Percentiles rank a stretch among this genome's conserved stretches.
Conservation (phyloP, 1,140 invertebrate genomes). For the Chionoecetes opilio region DNA sequence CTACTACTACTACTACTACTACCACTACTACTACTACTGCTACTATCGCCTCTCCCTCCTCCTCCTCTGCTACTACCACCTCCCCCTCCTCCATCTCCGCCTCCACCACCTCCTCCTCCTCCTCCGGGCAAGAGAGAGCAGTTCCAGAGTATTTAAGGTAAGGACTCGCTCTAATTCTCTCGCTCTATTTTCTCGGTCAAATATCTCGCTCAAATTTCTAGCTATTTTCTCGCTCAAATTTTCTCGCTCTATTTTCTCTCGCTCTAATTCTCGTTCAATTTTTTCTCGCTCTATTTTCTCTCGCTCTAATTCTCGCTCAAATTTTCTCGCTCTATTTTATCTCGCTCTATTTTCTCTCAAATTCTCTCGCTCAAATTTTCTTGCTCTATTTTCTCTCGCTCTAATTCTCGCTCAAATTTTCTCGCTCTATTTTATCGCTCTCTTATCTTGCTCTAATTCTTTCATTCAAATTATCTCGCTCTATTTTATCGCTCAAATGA, state of each 20-base stretch:
- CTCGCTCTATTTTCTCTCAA: conserved; percentile 15
- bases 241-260: too few relatives aligned
- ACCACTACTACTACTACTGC: neutral
- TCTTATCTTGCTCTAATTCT: neutral
- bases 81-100: neutral
- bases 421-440: neutral
- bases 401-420: neutral
- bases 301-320: neutral
- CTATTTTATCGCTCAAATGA: too few relatives aligned
- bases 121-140: conserved; percentile 53
- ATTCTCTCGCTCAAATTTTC: neutral
- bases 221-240: too few relatives aligned
- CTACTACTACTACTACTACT: neutral
- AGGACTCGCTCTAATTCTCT: conserved; percentile 43
- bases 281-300: conserved; percentile 32
- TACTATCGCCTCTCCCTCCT: neutral
- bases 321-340: neutral
- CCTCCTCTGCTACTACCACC: neutral
- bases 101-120: neutral
- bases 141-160: conserved; percentile 79
- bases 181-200: neutral
- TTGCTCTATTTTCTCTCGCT: neutral
- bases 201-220: neutral
- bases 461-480: too few relatives aligned
- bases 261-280: too few relatives aligned